These are phyloP conservation scores for Bombus cullumanus DNA, from an alignment of 1,140 invertebrate genomes.

Conservation along the genomic window DNA sequence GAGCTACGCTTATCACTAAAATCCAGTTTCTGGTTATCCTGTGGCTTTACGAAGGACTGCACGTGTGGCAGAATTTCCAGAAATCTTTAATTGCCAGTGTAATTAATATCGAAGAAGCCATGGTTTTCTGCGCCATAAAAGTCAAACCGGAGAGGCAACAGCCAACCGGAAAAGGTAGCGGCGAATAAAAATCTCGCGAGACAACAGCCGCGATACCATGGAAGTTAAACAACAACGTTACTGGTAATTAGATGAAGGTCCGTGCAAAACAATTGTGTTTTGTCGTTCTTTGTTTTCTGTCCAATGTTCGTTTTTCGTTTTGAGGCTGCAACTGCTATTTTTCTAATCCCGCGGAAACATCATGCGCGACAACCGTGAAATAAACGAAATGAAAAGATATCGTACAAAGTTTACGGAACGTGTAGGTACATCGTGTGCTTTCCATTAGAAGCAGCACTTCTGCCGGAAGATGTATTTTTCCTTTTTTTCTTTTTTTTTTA, in stretches of 20 bases:
- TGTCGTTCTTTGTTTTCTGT: too few species aligned
- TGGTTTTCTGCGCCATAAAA: not conserved
- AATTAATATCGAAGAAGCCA: not conserved
- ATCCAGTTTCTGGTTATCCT: too few species aligned
- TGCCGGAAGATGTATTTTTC: not conserved
- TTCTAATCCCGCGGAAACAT: not conserved
- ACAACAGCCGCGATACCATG: too few species aligned
- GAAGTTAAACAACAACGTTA: not conserved
- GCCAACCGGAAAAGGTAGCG: not conserved
- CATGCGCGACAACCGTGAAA: not conserved
- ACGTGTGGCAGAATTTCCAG: too few species aligned
- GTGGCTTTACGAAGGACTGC: not conserved
- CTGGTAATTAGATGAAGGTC: not conserved
- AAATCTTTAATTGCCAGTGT: not conserved
- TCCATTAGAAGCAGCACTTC: not conserved
- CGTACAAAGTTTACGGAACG: too few species aligned
- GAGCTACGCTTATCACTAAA: too few species aligned
- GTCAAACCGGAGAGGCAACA: not conserved
- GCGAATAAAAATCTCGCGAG: not conserved
- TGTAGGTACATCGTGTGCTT: too few species aligned
- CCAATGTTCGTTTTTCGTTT: not conserved
- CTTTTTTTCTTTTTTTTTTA: not conserved
- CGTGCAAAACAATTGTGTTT: too few species aligned
- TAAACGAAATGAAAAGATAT: not conserved
- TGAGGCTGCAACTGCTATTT: not conserved